phyloP scores from a whole-genome alignment of 2,888 invertebrate species.

The Apodemia zela region DNA sequence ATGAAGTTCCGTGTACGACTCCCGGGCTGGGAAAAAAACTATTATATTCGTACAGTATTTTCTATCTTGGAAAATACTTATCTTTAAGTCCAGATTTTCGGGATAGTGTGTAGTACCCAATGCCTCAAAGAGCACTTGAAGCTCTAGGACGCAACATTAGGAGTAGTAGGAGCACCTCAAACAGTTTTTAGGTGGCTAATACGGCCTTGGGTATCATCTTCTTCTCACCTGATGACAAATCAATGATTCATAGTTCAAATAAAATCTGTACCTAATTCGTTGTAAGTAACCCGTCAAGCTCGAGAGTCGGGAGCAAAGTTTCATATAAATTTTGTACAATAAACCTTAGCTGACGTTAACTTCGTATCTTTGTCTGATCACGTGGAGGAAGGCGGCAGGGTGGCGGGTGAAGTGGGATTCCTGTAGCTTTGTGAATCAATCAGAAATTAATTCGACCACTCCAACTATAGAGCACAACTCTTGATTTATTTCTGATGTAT shows the following conservation, averaged over 20 bases:
- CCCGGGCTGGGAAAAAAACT: no score
- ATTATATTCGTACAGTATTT: no score
- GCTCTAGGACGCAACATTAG: no score
- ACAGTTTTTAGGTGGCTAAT: no score
- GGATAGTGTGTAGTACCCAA: no score
- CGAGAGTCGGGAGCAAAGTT: constrained; percentile 57
- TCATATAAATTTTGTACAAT: constrained; percentile 73
- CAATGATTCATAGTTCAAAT: background rate
- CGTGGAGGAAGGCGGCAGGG: constrained; percentile 47
- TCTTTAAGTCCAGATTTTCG: no score
- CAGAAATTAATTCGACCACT: constrained; percentile 67
- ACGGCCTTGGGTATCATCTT: no score
- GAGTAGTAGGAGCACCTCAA: no score
- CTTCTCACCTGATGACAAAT: no score
- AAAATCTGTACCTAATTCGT: constrained; percentile 29
- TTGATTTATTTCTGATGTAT: constrained; percentile 41
- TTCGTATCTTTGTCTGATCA: constrained; percentile 73
- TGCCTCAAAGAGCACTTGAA: no score
- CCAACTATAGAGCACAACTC: constrained; percentile 44
- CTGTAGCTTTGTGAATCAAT: constrained; percentile 73
- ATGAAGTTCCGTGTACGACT: no score
- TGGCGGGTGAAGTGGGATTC: constrained; percentile 42
- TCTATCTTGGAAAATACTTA: no score
- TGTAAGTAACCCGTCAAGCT: constrained; percentile 36
- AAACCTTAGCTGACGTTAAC: constrained; percentile 70